Evolutionary conservation across 2,797 vertebrate species (phyloP).

Genomic region (Vipera latastei): DNA sequence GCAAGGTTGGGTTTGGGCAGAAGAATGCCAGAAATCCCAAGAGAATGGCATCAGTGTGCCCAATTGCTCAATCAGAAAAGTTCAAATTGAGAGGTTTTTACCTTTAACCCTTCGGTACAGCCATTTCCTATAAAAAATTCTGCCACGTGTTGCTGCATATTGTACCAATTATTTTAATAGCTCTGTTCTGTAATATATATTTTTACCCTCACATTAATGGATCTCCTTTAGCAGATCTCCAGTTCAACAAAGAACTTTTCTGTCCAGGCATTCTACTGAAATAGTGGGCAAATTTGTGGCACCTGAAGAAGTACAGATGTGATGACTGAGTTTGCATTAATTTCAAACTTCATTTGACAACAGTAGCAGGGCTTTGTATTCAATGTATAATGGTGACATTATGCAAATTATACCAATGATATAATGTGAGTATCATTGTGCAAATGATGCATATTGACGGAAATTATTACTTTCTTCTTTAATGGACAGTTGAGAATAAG

Average conservation of each 20-base stretch:
- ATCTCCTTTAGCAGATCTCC: neutral
- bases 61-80: neutral
- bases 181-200: slow-evolving; percentile 4
- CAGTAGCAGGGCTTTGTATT: neutral
- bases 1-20: neutral
- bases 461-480: neutral
- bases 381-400: neutral
- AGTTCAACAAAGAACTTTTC: neutral
- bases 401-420: neutral
- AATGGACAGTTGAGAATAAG: neutral
- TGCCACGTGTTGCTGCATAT: neutral
- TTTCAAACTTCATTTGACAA: neutral
- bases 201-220: neutral
- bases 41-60: neutral
- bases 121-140: neutral
- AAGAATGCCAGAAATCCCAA: neutral
- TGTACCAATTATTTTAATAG: neutral
- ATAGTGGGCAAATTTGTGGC: neutral
- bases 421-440: neutral
- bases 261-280: neutral
- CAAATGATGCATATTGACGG: neutral
- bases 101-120: neutral
- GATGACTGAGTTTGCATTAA: neutral
- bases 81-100: neutral
- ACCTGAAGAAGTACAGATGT: neutral